Evolutionary conservation across 2,113 vertebrate species (phyloP), one percentile per base, ranked within the genome.

Genomic region (Charadrius vociferus): DNA sequence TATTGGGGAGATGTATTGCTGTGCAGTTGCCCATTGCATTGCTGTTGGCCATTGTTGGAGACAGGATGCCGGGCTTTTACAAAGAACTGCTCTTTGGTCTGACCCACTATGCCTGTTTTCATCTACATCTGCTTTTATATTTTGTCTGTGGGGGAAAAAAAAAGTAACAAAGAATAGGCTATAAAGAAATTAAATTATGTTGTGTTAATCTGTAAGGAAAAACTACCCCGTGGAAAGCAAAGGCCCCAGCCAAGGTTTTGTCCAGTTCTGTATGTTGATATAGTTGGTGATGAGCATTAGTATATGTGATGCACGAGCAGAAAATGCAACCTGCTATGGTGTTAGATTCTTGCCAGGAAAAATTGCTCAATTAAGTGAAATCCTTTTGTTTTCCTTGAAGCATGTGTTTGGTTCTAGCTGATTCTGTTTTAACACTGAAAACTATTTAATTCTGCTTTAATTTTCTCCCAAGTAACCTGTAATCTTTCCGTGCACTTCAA

Each of bases 341-440:
- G 30, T 70, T 66, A 81, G 49, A 39, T 73, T 79, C 47, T 55
- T 71, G 17, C 8, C 78, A 82, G 81, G 29, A 91, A 89, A 74
- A 81, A 39, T 20, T 55, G n/a, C 27, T 79, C 53, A 87, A n/a
- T 7, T 1, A 81, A 63, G 7, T 93, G 14, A 95, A 93, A 91
- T 89, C 29, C 23, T 93, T 93, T 75, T 59, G 17, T 87, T 94
- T 94, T 84, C 50, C 23, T 81, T 88, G 75, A 92, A 86, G 32
- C 14, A 49, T n/a, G 27, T 78, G 47, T 85, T 78, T 79, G 30
- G 20, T 75, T 96, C 43, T 68, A 43, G 52, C 20, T 55, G 34
- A 68, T 79, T 86, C 63, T 82, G 7, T 49, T 81, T 92, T 78
- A 95, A 67, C 26, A 49, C 56, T 55, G n/a, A 50, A 59, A 91